Base-by-base conservation (phyloP, 2,888 invertebrate genomes). In the Lasioglossum malachurum region DNA sequence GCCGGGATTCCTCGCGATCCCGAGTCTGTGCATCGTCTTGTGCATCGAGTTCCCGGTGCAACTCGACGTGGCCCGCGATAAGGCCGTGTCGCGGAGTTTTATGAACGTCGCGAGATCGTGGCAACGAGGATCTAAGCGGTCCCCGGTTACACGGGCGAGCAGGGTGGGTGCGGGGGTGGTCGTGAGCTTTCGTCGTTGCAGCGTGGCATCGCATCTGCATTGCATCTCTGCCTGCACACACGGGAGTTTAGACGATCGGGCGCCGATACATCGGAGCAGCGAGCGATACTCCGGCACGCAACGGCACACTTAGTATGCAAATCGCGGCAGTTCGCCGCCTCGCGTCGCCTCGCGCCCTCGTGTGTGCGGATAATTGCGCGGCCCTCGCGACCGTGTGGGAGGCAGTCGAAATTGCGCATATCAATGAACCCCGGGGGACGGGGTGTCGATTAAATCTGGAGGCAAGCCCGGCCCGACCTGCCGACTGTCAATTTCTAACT, bases 281-380 rank as follows among this genome's bases (percentile, higher is more conserved):
- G 81, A 87, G 84, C 86, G 90, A 90, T 92, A 88, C 87, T 86
- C 88, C 88, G 82, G 82, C 92, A 92, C 90, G 92, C 92, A 92
- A 92, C 91, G 92, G 77, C 89, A 86, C 88, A 89, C 90, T 92
- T 90, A 90, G 85, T 90, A 92, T 92, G 92, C 87, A 91, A 92
- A 92, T 91, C 77, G 77, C 57, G 44, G 57, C 31, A 74, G 67
- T 74, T 81, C 72, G 41, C 31, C 14, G 2, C 16, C 7, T 8
- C 73, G 57, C 57, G 23, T 53, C 53, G n/a, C 53, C 23, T 64
- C 72, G 57, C 72, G 71, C 16, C 31, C 64, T 16, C 44, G 79
- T 49, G 49, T 83, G 83, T 83, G 82, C 64, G 83, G 91, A 91
- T 90, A 91, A 91, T 91, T 91, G 91, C 91, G 87, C 80, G 53